Conservation (phyloP, 2,888 invertebrate species). For the Epinotia demarniana region DNA sequence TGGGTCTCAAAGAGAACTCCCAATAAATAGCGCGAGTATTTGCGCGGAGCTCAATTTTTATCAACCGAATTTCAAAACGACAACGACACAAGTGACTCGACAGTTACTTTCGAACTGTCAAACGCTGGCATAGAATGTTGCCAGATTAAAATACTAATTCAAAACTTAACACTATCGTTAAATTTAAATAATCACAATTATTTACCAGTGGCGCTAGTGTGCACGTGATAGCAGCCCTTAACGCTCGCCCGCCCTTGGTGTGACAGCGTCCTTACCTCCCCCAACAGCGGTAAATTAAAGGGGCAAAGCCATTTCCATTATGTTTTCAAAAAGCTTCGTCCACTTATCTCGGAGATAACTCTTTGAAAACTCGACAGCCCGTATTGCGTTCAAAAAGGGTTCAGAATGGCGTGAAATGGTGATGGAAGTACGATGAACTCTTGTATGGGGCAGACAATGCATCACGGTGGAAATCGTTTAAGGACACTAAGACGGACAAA, state of each 20-base stretch:
- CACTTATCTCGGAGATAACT: constrained; percentile 20
- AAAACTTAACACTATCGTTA: too few species aligned
- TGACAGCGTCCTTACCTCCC: constrained; percentile 1
- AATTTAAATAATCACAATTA: too few species aligned
- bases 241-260: not conserved
- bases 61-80: too few species aligned
- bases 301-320: constrained; percentile 35
- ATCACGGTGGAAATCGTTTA: not conserved
- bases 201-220: too few species aligned
- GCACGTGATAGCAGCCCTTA: too few species aligned
- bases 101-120: too few species aligned
- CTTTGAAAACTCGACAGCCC: constrained; percentile 14
- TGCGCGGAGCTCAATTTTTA: too few species aligned
- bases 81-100: too few species aligned
- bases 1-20: too few species aligned
- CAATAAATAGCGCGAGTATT: too few species aligned
- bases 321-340: constrained; percentile 32
- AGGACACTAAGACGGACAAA: not conserved
- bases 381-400: constrained; percentile 11
- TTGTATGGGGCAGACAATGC: constrained; percentile 4
- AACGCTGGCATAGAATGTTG: too few species aligned
- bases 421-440: constrained; percentile 1
- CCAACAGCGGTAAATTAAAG: constrained; percentile 27
- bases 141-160: too few species aligned
- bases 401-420: constrained; percentile 8